phyloP scores from a whole-genome alignment of 1,140 invertebrate species.

The Drosophila gunungcola region DNA sequence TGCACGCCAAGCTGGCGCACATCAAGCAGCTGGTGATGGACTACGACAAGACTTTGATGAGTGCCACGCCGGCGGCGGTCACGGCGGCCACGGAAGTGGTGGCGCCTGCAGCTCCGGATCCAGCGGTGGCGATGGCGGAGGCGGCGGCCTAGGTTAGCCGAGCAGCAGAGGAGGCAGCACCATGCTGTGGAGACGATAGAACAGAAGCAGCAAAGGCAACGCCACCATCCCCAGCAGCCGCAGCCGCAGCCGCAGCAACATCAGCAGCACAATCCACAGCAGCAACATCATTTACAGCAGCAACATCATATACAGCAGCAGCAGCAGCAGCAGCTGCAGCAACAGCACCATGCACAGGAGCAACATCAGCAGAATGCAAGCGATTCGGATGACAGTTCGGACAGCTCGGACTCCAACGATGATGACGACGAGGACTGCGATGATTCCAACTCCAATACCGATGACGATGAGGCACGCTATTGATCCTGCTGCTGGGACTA shows the following conservation, averaged over 20 bases:
- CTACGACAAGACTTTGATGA: constrained; percentile 88
- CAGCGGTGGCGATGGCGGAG: constrained; percentile 20
- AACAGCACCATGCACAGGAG: constrained; percentile 31
- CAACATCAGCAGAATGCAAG: constrained; percentile 46
- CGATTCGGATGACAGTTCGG: constrained; percentile 76
- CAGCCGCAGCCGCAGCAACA: constrained; percentile 25
- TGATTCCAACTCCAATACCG: constrained; percentile 73
- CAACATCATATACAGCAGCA: not conserved
- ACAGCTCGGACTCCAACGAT: constrained; percentile 77
- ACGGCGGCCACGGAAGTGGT: constrained; percentile 2
- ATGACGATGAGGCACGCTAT: constrained; percentile 73
- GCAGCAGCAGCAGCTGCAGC: constrained; percentile 27
- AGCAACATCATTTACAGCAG: constrained; percentile 17
- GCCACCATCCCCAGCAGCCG: constrained; percentile 38
- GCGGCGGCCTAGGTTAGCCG: constrained; percentile 20
- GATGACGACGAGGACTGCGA: constrained; percentile 68
- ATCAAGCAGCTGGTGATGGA: constrained; percentile 94
- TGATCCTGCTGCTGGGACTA: constrained; percentile 52
- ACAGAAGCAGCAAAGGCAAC: constrained; percentile 28
- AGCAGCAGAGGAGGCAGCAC: constrained; percentile 54
- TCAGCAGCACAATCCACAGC: constrained; percentile 2
- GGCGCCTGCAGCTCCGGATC: constrained; percentile 13
- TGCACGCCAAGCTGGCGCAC: constrained; percentile 95
- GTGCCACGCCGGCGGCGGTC: constrained; percentile 22
- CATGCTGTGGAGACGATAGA: constrained; percentile 70